A percentile compares a stretch with the other conserved stretches of the same genome.
phyloP scores from a whole-genome alignment of 2,113 vertebrate species.

The Rhinoptilus africanus region DNA sequence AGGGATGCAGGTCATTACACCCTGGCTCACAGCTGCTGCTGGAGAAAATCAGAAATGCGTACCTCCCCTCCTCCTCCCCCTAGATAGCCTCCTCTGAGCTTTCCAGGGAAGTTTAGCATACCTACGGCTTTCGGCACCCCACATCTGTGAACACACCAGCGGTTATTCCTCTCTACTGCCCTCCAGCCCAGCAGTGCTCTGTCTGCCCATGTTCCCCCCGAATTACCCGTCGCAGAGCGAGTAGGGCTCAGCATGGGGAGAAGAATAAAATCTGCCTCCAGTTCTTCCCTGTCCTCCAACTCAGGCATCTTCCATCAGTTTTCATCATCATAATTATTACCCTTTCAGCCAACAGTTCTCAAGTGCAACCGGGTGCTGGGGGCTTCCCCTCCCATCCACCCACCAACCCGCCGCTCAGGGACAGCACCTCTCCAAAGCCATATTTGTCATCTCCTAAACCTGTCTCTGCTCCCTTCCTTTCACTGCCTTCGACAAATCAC shows the following conservation, averaged over 20 bases:
- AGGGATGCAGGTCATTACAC: not conserved
- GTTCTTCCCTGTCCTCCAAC: not conserved
- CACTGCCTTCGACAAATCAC: not conserved
- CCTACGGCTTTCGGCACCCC: not conserved
- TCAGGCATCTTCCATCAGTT: not conserved
- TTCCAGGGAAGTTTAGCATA: not conserved
- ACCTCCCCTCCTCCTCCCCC: not conserved
- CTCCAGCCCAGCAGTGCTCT: not conserved
- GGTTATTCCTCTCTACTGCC: not conserved
- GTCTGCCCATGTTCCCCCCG: not conserved
- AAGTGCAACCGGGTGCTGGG: not conserved
- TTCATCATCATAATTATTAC: not conserved
- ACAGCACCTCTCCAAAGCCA: not conserved
- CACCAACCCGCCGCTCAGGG: not conserved
- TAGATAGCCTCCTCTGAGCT: not conserved
- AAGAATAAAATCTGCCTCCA: not conserved
- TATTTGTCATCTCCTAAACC: not conserved
- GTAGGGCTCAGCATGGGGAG: not conserved
- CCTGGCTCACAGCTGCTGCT: not conserved
- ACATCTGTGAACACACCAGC: fast-evolving
- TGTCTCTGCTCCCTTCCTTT: not conserved
- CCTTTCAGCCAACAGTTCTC: not conserved
- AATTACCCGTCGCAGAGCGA: not conserved
- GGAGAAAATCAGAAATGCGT: not conserved
- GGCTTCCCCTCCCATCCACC: not conserved